Conservation (phyloP, 2,113 vertebrate species). For the Syngnathoides biaculeatus region DNA sequence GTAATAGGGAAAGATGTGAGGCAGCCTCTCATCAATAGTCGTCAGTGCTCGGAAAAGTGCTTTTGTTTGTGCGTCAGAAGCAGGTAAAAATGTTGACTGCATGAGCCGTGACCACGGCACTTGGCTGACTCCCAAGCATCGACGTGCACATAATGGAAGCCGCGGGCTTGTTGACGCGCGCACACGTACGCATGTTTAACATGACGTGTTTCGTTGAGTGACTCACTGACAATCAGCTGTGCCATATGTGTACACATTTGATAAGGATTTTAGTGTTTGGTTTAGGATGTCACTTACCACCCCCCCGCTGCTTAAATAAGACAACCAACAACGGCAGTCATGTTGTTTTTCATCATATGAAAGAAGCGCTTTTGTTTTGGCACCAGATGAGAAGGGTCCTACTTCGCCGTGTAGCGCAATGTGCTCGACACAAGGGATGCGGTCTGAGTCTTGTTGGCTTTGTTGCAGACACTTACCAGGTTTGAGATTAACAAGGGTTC, state of each 20-base stretch:
- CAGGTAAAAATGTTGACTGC: constrained; percentile 46
- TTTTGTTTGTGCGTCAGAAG: constrained; percentile 35
- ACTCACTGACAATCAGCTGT: constrained; percentile 7
- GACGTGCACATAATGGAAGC: constrained; percentile 27
- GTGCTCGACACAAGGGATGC: background rate
- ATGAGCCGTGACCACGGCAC: constrained; percentile 17
- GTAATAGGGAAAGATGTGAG: constrained; percentile 23
- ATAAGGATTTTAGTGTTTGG: constrained; percentile 18
- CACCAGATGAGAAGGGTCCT: background rate
- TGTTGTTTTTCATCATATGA: background rate
- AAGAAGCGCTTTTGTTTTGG: background rate
- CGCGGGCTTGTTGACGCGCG: constrained; percentile 21
- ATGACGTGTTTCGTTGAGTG: background rate
- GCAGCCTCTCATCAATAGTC: constrained; percentile 15
- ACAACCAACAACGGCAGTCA: background rate
- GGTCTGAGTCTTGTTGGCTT: background rate
- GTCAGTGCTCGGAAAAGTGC: constrained; percentile 20
- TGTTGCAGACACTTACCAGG: background rate
- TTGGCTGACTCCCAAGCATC: constrained; percentile 50
- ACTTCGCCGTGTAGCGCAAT: background rate
- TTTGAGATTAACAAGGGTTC: background rate
- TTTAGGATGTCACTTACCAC: constrained; percentile 3
- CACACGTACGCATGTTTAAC: background rate
- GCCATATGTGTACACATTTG: constrained; percentile 3
- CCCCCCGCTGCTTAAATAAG: background rate